Base-by-base conservation (phyloP, 2,797 vertebrate genomes). In the Hypotaenidia philippensis region DNA sequence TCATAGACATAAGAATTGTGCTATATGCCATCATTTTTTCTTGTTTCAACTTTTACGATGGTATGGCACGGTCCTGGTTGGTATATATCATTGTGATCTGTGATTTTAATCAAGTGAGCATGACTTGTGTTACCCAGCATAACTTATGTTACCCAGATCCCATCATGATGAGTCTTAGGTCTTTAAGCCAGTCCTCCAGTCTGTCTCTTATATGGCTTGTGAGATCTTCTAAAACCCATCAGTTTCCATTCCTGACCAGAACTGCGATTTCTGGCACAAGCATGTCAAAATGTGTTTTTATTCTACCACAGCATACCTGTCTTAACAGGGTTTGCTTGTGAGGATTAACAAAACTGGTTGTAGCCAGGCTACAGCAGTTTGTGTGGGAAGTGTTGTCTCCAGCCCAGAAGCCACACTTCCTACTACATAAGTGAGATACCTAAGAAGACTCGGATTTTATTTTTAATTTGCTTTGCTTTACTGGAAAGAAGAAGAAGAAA, bases 391-490 rank as follows among this genome's bases (percentile, higher is more conserved):
- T 68, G n/a, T 57, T 52, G 38, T 60, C 10, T 87, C 55, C 36
- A 63, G 34, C 40, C 31, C 44, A 77, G 44, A 76, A 83, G 12
- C 25, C 63, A 38, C 22, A 21, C 31, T 70, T 79, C 25, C 22
- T 18, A 8, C 31, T 82, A 2, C 3, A 0, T 13, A 63, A 75
- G 32, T 45, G 57, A 74, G 32, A 40, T 34, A 64, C 2, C 1
- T 40, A 45, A 41, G 49, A 83, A 72, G 32, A 65, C 52, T 31
- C 36, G 31, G n/a, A 36, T 76, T 87, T 89, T 65, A 75, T 63
- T 86, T 79, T 90, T 49, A 79, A 66, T 90, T 94, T 93, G 34
- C 21, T 70, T 91, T 87, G 88, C 50, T 87, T 91, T 83, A 77
- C 15, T 50, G 32, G 34, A 68, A 59, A 57, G 15, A n/a, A 9